phyloP scores from a whole-genome alignment of 2,888 invertebrate species.

The Rhagophthalmus giganteus region DNA sequence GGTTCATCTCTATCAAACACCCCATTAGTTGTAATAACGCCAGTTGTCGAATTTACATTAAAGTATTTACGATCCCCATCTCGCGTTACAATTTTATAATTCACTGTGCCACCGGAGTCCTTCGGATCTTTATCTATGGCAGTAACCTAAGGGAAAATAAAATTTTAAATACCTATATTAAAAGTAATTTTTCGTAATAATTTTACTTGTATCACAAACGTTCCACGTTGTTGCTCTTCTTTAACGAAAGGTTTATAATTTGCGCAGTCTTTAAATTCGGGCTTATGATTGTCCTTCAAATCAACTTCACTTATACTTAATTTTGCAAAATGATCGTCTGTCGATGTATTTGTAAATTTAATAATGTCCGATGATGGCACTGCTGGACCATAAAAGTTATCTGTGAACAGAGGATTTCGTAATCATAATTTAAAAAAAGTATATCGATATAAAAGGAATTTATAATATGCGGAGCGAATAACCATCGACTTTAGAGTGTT shows the following conservation, averaged over 20 bases:
- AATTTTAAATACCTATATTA: constrained; percentile 8
- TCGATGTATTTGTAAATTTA: neutral
- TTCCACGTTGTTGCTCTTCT: constrained; percentile 71
- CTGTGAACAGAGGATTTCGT: no score
- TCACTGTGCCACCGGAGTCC: constrained; percentile 77
- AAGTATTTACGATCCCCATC: constrained; percentile 77
- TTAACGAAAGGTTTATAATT: constrained; percentile 78
- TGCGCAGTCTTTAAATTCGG: constrained; percentile 82
- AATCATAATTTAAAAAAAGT: no score
- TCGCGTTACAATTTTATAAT: constrained; percentile 79
- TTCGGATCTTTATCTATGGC: constrained; percentile 75
- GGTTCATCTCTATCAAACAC: constrained; percentile 91
- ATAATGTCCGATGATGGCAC: neutral
- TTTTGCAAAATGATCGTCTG: neutral
- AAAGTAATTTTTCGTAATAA: no score
- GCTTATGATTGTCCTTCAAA: constrained; percentile 75
- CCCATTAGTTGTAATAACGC: constrained; percentile 73
- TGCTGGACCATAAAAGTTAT: neutral
- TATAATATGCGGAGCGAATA: no score
- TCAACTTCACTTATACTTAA: constrained; percentile 14
- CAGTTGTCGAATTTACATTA: constrained; percentile 75
- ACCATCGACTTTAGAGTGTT: no score
- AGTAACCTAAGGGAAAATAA: constrained; percentile 59
- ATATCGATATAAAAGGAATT: no score
- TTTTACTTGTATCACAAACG: constrained; percentile 75